Evolutionary conservation across 2,888 invertebrate species (phyloP), one percentile per base, ranked within the genome.

Genomic region (Rhodophaea formosa): DNA sequence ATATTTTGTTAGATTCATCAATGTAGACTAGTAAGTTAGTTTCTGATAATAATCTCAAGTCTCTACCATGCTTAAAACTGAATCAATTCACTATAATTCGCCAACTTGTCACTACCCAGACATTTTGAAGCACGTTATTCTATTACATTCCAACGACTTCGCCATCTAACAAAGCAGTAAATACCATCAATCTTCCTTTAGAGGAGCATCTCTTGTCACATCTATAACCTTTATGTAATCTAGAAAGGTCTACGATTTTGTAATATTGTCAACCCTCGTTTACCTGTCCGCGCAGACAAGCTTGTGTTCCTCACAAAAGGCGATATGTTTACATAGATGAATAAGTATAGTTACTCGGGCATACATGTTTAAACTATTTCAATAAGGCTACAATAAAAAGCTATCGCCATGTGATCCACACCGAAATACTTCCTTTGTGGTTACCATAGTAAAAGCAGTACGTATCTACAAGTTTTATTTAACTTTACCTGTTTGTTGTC

Each of bases 241-340:
- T 57, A 53, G 49, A 29, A 32, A 53, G 14, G 12, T 45, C 46
- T 32, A 14, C 17, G 39, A 46, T 47, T 44, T 52, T 43, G 54
- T 57, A 53, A 60, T 61, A 60, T 56, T 59, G 57, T 59, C 61
- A 59, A 59, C 60, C 61, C 57, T 63, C 60, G 57, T 59, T 60
- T 53, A 58, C 45, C 45, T 60, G 29, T 56, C 56, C 44, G 15
- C 17, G 23, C 17, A 32, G 45, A 30, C 7, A 16, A 16, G 14
- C 35, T 43, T n/a, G n/a, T 44, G 29, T 45, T 29, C 32, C 47
- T 30, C 10, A 17, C 49, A 49, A 49, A 46, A 49, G 8, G 35
- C 32, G 49, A 51, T 51, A 51, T 35, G 51, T 39, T 35, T 51
- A 51, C 51, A 30, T 51, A 15, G 15, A 17, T 16, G 32, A 12